Evolutionary conservation across 2,888 invertebrate species (phyloP).

Genomic region (Drosophila koepferae): DNA sequence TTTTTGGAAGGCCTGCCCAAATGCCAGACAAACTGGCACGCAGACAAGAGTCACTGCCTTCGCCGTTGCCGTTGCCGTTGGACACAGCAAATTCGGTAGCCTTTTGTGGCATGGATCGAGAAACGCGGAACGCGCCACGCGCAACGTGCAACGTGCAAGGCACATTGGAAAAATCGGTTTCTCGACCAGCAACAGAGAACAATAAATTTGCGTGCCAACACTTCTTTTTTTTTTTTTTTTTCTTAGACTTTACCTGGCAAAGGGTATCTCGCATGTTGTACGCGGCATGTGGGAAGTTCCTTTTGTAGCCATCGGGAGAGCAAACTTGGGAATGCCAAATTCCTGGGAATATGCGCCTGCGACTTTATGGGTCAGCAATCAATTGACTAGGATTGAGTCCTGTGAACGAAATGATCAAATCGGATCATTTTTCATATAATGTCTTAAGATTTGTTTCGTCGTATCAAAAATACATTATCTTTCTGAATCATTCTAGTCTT

Average conservation of each 20-base stretch:
- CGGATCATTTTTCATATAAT: background rate
- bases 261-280: slow-evolving; percentile 32
- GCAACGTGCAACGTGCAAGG: slow-evolving; percentile 1
- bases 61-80: slow-evolving; percentile 5
- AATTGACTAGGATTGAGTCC: background rate
- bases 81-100: slow-evolving; percentile 76
- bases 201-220: slow-evolving; percentile 82
- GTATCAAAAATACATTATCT: too few species aligned
- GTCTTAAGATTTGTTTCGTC: background rate
- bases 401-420: background rate
- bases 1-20: slow-evolving; percentile 74
- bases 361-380: background rate
- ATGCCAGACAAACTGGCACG: slow-evolving; percentile 77
- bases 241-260: background rate
- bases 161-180: slow-evolving; percentile 43
- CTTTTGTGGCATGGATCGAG: slow-evolving; percentile 65
- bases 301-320: background rate
- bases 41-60: slow-evolving; percentile 45
- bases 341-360: background rate
- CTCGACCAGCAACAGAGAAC: slow-evolving; percentile 63
- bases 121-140: slow-evolving; percentile 22
- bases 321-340: background rate
- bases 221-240: slow-evolving; percentile 61
- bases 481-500: too few species aligned
- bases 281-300: background rate